Percentiles rank a stretch among this genome's conserved stretches.
Evolutionary conservation across 2,113 vertebrate species (phyloP).

Genomic region (Toxotes jaculatrix): DNA sequence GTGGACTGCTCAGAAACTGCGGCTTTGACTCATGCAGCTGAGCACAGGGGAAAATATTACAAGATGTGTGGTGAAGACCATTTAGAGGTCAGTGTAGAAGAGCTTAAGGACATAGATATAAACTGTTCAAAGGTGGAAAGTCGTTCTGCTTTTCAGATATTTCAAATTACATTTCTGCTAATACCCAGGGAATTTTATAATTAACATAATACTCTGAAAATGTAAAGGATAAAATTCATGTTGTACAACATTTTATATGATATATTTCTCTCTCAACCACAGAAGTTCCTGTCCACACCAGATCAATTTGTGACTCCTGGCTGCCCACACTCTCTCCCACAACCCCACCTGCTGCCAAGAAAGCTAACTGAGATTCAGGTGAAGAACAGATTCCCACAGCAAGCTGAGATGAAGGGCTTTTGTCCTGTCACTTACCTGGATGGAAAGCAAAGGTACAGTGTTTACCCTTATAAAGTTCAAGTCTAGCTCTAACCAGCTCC

Average conservation of each 20-base stretch:
- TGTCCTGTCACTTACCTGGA: constrained; percentile 94
- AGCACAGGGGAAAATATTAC: constrained; percentile 91
- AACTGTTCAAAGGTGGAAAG: neutral
- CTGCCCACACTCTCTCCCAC: constrained; percentile 87
- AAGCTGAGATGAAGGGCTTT: constrained; percentile 91
- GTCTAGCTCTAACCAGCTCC: neutral
- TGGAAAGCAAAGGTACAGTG: constrained; percentile 89
- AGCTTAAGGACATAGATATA: neutral
- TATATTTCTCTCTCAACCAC: constrained; percentile 40
- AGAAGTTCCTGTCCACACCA: constrained; percentile 91
- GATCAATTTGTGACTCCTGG: constrained; percentile 88
- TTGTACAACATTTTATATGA: neutral
- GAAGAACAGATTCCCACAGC: constrained; percentile 87
- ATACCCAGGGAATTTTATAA: neutral
- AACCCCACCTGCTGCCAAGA: constrained; percentile 85
- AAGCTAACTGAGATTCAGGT: constrained; percentile 86
- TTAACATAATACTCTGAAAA: neutral
- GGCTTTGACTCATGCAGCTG: constrained; percentile 87
- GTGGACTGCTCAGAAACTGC: constrained; percentile 85
- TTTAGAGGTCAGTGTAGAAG: constrained; percentile 82
- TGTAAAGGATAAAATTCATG: neutral
- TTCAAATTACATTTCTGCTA: neutral
- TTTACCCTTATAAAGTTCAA: neutral
- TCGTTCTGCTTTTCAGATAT: neutral
- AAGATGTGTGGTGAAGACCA: constrained; percentile 89